A percentile compares a stretch with the other conserved stretches of the same genome.
Evolutionary conservation across 2,797 vertebrate genomes (phyloP).

Genomic region (Antrozous pallidus): DNA sequence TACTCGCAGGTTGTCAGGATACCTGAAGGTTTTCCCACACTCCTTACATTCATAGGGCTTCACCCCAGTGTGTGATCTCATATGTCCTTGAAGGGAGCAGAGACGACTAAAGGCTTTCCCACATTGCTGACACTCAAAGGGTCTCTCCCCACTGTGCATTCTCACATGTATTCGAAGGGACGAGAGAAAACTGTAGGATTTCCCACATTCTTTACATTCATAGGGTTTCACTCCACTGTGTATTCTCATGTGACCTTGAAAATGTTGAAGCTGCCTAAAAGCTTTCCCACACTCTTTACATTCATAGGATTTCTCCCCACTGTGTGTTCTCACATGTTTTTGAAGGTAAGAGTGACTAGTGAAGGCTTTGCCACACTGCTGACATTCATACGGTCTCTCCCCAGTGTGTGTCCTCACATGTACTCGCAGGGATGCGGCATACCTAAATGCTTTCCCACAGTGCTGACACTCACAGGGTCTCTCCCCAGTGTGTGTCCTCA

Average conservation of each 20-base stretch:
- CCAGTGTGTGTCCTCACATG: slow-evolving; percentile 33
- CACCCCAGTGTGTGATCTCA: neutral
- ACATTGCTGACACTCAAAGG: slow-evolving; percentile 27
- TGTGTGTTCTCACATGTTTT: slow-evolving; percentile 10
- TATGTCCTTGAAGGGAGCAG: neutral
- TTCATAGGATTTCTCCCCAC: slow-evolving; percentile 33
- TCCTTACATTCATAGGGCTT: slow-evolving; percentile 44
- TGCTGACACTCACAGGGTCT: slow-evolving; percentile 6
- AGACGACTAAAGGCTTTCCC: slow-evolving; percentile 50
- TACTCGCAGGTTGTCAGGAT: neutral
- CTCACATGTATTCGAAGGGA: slow-evolving; percentile 33
- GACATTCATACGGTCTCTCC: neutral
- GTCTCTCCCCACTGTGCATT: slow-evolving; percentile 51
- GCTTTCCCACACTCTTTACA: slow-evolving; percentile 38
- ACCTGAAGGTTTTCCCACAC: slow-evolving; percentile 53
- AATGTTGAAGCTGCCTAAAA: neutral
- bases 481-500: slow-evolving; percentile 38
- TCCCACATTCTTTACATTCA: slow-evolving; percentile 51
- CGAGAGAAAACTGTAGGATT: slow-evolving; percentile 13
- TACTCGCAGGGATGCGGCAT: neutral
- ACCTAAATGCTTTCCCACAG: slow-evolving; percentile 46
- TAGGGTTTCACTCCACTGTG: slow-evolving; percentile 48
- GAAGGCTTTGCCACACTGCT: neutral
- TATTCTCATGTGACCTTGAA: slow-evolving; percentile 9
- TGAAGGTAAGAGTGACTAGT: neutral